phyloP scores from a whole-genome alignment of 2,797 vertebrate genomes.

The Lacerta agilis region DNA sequence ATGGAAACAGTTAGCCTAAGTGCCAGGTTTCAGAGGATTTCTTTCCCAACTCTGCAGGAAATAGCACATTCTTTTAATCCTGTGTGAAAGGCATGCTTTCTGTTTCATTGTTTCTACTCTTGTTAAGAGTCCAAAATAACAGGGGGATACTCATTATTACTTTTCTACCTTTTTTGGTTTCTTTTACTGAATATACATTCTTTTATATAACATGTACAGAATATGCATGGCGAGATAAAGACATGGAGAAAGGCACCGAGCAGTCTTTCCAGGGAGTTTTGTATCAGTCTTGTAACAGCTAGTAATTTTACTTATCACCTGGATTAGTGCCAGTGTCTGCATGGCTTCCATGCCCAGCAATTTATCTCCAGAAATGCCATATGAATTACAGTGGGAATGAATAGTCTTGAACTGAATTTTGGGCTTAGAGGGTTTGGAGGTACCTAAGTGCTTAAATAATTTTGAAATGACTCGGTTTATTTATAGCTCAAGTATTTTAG shows the following conservation, averaged over 20 bases:
- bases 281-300: neutral
- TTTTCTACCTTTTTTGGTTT: neutral
- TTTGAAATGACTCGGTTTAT: neutral
- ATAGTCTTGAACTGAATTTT: neutral
- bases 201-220: neutral
- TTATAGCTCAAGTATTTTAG: neutral
- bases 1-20: slow-evolving; percentile 55
- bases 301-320: slow-evolving; percentile 18
- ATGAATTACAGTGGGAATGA: slow-evolving; percentile 18
- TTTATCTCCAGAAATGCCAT: neutral
- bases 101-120: slow-evolving; percentile 45
- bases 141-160: slow-evolving; percentile 23
- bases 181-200: neutral
- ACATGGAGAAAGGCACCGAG: slow-evolving; percentile 14
- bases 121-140: slow-evolving; percentile 31
- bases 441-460: accelerated
- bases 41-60: slow-evolving; percentile 26
- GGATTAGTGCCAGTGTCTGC: neutral
- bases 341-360: neutral
- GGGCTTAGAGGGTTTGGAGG: neutral
- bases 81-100: slow-evolving; percentile 20
- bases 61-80: slow-evolving; percentile 44
- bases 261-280: neutral
- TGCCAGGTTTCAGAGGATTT: slow-evolving; percentile 39
- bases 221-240: slow-evolving; percentile 15